phyloP scores from a whole-genome alignment of 2,113 vertebrate species.

The Theristicus caerulescens region DNA sequence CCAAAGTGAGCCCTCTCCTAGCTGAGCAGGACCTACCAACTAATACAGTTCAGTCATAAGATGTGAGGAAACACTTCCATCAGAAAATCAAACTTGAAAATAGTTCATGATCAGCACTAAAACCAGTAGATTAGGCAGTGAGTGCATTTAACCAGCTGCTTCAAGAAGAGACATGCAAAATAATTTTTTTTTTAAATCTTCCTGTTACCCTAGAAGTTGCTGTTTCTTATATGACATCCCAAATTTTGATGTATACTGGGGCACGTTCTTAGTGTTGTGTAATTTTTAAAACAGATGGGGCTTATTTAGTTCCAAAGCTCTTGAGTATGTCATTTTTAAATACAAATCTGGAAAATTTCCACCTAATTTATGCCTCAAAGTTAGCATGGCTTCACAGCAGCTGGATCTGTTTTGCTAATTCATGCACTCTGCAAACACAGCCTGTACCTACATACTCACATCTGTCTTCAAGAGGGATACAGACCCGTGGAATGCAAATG shows the following conservation, averaged over 20 bases:
- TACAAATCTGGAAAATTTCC: conserved; percentile 41
- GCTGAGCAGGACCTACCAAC: not conserved
- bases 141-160: not conserved
- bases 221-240: not conserved
- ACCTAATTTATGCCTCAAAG: conserved; percentile 25
- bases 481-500: not conserved
- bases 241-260: not conserved
- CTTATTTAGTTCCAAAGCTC: conserved; percentile 42
- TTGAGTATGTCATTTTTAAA: conserved; percentile 13
- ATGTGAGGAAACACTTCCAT: not conserved
- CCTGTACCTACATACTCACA: not conserved
- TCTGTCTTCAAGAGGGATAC: not conserved
- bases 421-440: accelerated
- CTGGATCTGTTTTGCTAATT: not conserved
- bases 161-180: not conserved
- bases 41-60: not conserved
- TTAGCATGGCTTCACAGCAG: conserved; percentile 14
- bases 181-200: not conserved
- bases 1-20: not conserved
- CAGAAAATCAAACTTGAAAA: not conserved
- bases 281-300: conserved; percentile 54
- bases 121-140: not conserved
- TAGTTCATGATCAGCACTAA: not conserved
- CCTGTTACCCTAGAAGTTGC: not conserved
- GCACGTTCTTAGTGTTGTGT: not conserved